A percentile compares a stretch with the other conserved stretches of the same genome.
These are phyloP conservation scores for Semicossyphus pulcher DNA, from an alignment of 2,113 vertebrate genomes.

Conservation along the genomic window DNA sequence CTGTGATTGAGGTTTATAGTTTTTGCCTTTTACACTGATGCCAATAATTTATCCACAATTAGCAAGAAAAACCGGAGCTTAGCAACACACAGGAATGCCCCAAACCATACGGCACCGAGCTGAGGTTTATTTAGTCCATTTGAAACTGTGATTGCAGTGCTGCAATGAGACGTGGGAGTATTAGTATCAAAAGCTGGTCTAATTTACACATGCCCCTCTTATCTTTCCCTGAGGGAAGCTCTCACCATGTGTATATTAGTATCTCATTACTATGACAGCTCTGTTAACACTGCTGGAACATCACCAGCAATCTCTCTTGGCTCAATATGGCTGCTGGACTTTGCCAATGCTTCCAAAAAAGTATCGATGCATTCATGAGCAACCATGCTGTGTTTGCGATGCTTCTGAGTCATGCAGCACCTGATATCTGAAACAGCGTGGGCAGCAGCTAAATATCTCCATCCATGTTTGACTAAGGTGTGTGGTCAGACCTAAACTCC, in stretches of 20 bases:
- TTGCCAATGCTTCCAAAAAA: too few species aligned
- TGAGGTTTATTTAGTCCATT: slow-evolving; percentile 5
- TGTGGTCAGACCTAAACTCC: neutral
- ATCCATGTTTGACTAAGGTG: slow-evolving; percentile 1
- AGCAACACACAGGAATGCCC: neutral
- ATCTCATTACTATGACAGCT: slow-evolving; percentile 12
- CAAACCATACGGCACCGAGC: neutral
- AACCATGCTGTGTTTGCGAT: neutral
- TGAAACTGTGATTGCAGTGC: slow-evolving; percentile 7
- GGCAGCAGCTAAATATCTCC: neutral
- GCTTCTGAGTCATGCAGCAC: neutral
- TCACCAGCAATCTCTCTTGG: neutral
- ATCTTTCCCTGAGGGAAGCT: slow-evolving; percentile 10
- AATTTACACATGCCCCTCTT: slow-evolving; percentile 1
- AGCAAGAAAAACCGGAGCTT: too few species aligned
- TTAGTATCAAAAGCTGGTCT: slow-evolving; percentile 5
- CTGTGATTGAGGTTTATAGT: neutral
- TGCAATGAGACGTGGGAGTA: slow-evolving; percentile 21
- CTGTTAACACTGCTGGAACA: slow-evolving; percentile 7
- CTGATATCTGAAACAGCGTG: slow-evolving; percentile 1
- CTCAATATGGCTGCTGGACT: neutral
- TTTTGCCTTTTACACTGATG: neutral
- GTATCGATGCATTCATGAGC: neutral
- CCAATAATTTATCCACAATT: neutral
- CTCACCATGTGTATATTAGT: slow-evolving; percentile 5